These are phyloP conservation scores for Pterostichus madidus DNA, from an alignment of 2,888 invertebrate genomes.

Conservation along the genomic window DNA sequence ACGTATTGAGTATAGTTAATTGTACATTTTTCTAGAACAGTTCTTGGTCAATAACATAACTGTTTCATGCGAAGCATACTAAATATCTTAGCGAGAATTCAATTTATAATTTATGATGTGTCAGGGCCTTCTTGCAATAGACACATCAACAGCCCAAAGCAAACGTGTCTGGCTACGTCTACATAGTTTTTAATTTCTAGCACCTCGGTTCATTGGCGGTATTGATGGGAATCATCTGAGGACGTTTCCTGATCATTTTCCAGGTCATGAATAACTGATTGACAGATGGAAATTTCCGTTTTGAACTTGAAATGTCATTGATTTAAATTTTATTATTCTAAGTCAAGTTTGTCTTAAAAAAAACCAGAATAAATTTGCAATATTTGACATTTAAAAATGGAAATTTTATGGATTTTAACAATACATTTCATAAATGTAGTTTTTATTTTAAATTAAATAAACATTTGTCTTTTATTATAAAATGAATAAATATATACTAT, in stretches of 20 bases:
- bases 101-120: too few species aligned
- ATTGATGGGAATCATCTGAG: constrained; percentile 11
- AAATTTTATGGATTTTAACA: neutral
- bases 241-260: constrained; percentile 42
- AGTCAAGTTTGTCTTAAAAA: constrained; percentile 21
- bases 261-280: constrained; percentile 35
- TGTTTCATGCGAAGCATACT: neutral
- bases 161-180: too few species aligned
- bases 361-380: constrained; percentile 28
- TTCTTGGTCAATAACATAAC: neutral
- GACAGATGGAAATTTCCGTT: constrained; percentile 41
- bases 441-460: too few species aligned
- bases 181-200: too few species aligned
- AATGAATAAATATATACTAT: constrained; percentile 6
- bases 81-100: too few species aligned
- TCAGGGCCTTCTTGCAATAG: too few species aligned
- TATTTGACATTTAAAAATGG: constrained; percentile 23
- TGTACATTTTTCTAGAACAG: constrained; percentile 18
- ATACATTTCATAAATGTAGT: too few species aligned
- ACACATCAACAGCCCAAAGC: too few species aligned
- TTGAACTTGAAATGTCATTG: constrained; percentile 8
- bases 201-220: neutral
- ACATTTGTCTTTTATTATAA: neutral
- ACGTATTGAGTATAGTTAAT: neutral
- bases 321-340: constrained; percentile 16